Evolutionary conservation across 2,797 vertebrate genomes (phyloP), one percentile per base, ranked within the genome.

Genomic region (Propithecus perrieri): DNA sequence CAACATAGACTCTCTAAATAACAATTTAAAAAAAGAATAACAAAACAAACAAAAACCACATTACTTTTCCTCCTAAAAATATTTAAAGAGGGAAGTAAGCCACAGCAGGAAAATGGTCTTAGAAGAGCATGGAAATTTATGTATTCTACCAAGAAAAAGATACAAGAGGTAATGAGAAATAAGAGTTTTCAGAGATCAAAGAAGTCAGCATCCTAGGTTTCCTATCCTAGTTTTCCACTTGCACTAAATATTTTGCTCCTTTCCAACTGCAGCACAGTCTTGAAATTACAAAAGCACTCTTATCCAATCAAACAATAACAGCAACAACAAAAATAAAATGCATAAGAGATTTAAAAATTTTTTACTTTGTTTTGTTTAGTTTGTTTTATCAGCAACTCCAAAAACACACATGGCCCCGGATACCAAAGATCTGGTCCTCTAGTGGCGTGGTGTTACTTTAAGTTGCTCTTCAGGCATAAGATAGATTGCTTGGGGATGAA

Each of bases 101-200:
- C 55, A 69, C 48, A 30, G 15, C 18, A 89, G 76, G 50, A 85
- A 94, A 91, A 85, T 59, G 2, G 35, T 15, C 80, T 87, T 74
- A 48, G 76, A 91, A 94, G 65, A 91, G 67, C 41, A 79, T 86
- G 63, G 61, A 72, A 93, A 89, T 86, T 87, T 91, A 86, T 57
- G 30, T 84, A 75, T 91, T 81, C 72, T 81, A 78, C 65, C 20
- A 48, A 28, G 50, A 79, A 65, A 85, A 87, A 89, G 5, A 89
- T 43, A 26, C 28, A 74, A 15, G 67, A 83, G 26, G 59, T 89
- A 28, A 80, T 20, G 24, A 92, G 57, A 71, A 78, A 76, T 85
- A 75, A 69, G 9, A 48, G 69, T 46, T 65, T 89, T 65, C 38
- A 38, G 71, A 87, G 35, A 55, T 91, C 30, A 65, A 74, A 86